These are phyloP conservation scores for Beris morrisii DNA, from an alignment of 2,888 invertebrate species.

Conservation along the genomic window DNA sequence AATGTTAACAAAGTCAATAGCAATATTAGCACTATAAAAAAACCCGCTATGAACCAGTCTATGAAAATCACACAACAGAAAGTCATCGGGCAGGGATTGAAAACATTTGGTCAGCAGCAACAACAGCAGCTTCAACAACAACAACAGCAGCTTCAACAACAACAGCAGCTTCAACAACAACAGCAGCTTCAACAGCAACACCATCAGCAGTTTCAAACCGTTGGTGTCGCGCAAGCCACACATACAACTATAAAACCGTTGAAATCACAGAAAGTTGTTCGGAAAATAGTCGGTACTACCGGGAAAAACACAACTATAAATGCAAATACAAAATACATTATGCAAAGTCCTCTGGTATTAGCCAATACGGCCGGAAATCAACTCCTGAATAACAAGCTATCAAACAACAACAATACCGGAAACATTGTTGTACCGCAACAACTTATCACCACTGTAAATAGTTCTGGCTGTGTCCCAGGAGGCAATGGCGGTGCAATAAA, in stretches of 20 bases:
- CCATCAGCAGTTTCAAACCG: constrained; percentile 19
- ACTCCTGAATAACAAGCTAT: constrained; percentile 23
- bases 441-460: constrained; percentile 40
- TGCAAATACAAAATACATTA: constrained; percentile 45
- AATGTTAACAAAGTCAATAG: constrained; percentile 32
- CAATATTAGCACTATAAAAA: constrained; percentile 47
- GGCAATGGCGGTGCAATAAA: constrained; percentile 48
- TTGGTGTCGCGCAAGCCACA: constrained; percentile 41
- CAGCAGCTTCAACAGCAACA: constrained; percentile 26
- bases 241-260: constrained; percentile 42
- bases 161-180: constrained; percentile 26
- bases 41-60: constrained; percentile 40
- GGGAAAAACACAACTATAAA: constrained; percentile 9
- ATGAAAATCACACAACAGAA: constrained; percentile 45
- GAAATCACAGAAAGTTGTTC: constrained; percentile 47
- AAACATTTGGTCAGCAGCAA: constrained; percentile 8
- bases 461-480: constrained; percentile 31
- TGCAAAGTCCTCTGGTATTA: constrained; percentile 44
- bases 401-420: constrained; percentile 34
- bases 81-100: constrained; percentile 38
- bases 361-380: constrained; percentile 28
- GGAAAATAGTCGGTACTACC: constrained; percentile 47
- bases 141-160: constrained; percentile 24
- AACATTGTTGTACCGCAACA: constrained; percentile 43
- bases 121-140: constrained; percentile 25